Conservation (phyloP, 30 jellyfish, hydroid and myxozoan genomes). For the Catostylus mosaicus region DNA sequence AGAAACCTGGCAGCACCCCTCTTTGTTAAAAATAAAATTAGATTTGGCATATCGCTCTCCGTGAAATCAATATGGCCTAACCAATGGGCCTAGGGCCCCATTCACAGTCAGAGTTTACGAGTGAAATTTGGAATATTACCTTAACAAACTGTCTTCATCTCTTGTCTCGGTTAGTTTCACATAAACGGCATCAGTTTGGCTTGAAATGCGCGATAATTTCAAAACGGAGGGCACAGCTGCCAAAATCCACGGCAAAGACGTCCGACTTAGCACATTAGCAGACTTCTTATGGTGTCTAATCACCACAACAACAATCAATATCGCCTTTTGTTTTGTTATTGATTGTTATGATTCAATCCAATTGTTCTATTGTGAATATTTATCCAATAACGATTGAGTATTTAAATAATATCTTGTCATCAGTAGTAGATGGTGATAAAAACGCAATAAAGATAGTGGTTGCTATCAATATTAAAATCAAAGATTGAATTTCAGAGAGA, state of each 20-base stretch:
- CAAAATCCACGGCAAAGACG: background rate
- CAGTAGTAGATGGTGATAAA: no score
- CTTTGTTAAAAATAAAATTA: background rate
- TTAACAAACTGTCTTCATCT: slow-evolving; percentile 2
- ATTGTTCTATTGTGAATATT: slow-evolving; percentile 6
- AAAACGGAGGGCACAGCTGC: background rate
- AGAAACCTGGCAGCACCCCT: background rate
- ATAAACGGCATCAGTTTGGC: background rate
- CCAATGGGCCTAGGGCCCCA: background rate
- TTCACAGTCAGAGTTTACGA: background rate
- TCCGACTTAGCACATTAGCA: slow-evolving; percentile 1
- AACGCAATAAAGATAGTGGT: no score
- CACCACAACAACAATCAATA: slow-evolving; percentile 4
- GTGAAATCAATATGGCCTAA: background rate
- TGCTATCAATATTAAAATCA: no score
- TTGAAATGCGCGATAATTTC: background rate
- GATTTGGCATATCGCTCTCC: background rate
- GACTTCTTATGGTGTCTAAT: slow-evolving; percentile 1
- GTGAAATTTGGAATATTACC: background rate
- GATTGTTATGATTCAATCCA: no score
- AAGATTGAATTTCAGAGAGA: no score
- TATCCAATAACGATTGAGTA: background rate
- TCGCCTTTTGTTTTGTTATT: background rate
- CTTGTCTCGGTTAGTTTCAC: background rate
- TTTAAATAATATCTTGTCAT: no score